Evolutionary conservation across 2,113 vertebrate species (phyloP).

Genomic region (Uria lomvia): DNA sequence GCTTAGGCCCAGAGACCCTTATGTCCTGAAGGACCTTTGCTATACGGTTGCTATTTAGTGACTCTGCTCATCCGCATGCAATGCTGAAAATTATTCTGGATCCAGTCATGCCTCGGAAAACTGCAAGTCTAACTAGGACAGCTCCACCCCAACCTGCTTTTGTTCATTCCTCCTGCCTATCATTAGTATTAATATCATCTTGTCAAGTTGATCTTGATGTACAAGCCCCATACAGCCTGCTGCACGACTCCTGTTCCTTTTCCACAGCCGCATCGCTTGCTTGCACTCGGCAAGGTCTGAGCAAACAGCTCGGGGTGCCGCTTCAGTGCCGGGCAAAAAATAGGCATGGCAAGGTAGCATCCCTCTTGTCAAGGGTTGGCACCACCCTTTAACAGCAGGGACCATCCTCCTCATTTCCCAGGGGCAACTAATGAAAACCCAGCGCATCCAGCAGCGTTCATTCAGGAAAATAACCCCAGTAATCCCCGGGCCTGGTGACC

Average conservation of each 20-base stretch:
- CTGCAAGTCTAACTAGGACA: conserved; percentile 40
- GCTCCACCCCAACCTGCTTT: conserved; percentile 17
- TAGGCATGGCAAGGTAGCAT: rapidly evolving
- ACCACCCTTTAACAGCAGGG: background rate
- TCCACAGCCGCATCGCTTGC: too few species aligned
- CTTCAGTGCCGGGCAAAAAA: background rate
- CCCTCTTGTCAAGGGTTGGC: background rate
- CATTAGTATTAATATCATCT: conserved; percentile 11
- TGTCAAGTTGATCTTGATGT: background rate
- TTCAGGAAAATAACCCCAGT: background rate
- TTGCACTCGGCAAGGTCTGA: background rate
- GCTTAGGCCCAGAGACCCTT: background rate
- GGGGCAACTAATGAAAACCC: background rate
- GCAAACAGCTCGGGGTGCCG: background rate
- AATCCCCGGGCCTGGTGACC: background rate
- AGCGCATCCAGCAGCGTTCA: background rate
- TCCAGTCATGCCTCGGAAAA: background rate
- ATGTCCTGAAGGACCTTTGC: background rate
- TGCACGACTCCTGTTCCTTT: background rate
- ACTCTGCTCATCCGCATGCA: background rate
- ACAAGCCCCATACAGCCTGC: background rate
- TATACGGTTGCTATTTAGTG: background rate
- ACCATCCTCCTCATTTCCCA: background rate
- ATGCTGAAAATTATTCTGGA: conserved; percentile 27
- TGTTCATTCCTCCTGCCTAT: conserved; percentile 18